These are phyloP conservation scores for Gnathonemus longibarbis DNA, from an alignment of 2,113 vertebrate species.

Conservation along the genomic window DNA sequence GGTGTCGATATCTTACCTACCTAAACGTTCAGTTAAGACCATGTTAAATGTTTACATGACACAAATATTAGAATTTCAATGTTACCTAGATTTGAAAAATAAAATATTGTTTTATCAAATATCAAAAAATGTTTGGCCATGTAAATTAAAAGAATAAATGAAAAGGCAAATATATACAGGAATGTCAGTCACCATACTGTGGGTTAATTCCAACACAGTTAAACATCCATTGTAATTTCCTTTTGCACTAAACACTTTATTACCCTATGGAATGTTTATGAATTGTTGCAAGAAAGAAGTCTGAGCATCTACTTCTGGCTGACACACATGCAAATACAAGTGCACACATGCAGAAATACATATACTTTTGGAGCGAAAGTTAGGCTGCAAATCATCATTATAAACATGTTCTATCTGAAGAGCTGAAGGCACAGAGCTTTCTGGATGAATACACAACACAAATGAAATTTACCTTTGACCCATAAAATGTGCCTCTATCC, in stretches of 20 bases:
- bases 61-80: neutral
- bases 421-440: conserved; percentile 13
- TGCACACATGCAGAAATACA: conserved; percentile 6
- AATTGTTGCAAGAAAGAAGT: conserved; percentile 21
- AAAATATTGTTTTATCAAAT: neutral
- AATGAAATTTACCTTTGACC: neutral
- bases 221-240: conserved; percentile 46
- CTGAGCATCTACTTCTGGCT: conserved; percentile 24
- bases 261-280: conserved; percentile 36
- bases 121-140: neutral
- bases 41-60: neutral
- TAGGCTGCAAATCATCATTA: conserved; percentile 35
- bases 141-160: neutral
- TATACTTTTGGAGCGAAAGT: conserved; percentile 32
- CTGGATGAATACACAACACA: neutral
- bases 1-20: neutral
- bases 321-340: neutral
- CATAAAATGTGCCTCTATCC: conserved; percentile 14
- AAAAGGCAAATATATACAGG: neutral
- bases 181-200: neutral
- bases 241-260: conserved; percentile 47
- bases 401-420: conserved; percentile 29
- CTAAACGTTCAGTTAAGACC: neutral
- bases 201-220: conserved; percentile 40
- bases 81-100: neutral